Base-by-base conservation (phyloP, 1,140 invertebrate genomes). In the Alviniconcha marisindica region DNA sequence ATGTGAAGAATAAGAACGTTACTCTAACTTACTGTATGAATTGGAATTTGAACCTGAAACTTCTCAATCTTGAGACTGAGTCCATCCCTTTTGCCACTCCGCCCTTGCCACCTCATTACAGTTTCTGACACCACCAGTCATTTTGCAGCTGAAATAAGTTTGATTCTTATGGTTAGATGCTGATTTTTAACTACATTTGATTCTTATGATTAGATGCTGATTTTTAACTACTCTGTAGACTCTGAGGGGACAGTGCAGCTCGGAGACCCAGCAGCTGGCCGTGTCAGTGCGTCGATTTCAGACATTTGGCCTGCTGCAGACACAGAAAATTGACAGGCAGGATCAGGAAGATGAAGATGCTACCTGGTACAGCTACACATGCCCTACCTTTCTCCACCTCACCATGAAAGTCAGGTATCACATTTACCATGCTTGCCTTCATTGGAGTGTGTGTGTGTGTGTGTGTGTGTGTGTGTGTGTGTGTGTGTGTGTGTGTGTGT, bases 261-360 rank as follows among this genome's bases (percentile, higher is more conserved):
- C 71, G 28, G 48, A 82, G 38, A 74, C 81, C 2, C 71, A 82
- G 36, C 71, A 60, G 48, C 63, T 51, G 7, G 38, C 48, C 31
- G 82, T 83, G 7, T 86, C 85, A 15, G 82, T 86, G 0, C 71
- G 85, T 36, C 40, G 85, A 63, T 86, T 86, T 60, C 85, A 86
- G 40, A 83, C 71, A 15, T 86, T 71, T 73, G 85, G 85, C 0
- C 69, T 86, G 60, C 24, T 86, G 10, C 40, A 63, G 14, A 44
- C 63, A 73, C 76, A 85, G 69, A 44, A 40, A 54, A 14, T 74
- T 15, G 63, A 77, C 14, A 56, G 36, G 2, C 40, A 12, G 1
- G 36, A 40, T 21, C 5, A 2, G 15, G 56, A 83, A 21, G 28
- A 66, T 51, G 71, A 83, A 1, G 33, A 83, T 40, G 76, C 28